phyloP scores from a whole-genome alignment of 53 echinoderm and acorn worm species.

The Patiria pectinifera region DNA sequence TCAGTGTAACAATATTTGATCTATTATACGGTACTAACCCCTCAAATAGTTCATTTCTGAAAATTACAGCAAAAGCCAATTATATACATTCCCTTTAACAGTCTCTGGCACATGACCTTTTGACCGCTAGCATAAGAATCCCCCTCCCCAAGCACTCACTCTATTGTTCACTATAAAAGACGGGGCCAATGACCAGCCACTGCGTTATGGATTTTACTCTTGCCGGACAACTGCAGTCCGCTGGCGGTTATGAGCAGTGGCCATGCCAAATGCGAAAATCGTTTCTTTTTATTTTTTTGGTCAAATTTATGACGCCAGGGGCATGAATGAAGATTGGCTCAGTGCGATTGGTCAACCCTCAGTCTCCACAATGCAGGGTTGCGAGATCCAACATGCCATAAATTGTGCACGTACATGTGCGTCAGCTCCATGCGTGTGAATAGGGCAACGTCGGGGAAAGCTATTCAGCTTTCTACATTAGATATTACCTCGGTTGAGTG shows the following conservation, averaged over 20 bases:
- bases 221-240: neutral
- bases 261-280: neutral
- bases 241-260: constrained; percentile 23
- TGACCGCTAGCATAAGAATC: too few relatives aligned
- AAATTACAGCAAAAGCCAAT: too few relatives aligned
- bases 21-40: too few relatives aligned
- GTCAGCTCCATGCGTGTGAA: neutral
- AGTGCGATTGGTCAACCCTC: neutral
- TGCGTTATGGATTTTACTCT: neutral
- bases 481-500: neutral
- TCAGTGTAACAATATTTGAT: too few relatives aligned
- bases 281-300: neutral
- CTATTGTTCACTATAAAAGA: neutral
- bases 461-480: neutral
- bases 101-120: too few relatives aligned
- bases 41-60: too few relatives aligned
- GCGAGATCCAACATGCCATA: neutral
- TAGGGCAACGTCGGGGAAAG: neutral
- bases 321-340: constrained; percentile 5
- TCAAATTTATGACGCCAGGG: constrained; percentile 38
- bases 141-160: neutral
- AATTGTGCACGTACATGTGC: too few relatives aligned
- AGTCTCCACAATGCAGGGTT: neutral
- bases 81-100: too few relatives aligned
- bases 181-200: constrained; percentile 25